Evolutionary conservation across 2,113 vertebrate genomes (phyloP), one percentile per base, ranked within the genome.

Genomic region (Phaethornis superciliosus): DNA sequence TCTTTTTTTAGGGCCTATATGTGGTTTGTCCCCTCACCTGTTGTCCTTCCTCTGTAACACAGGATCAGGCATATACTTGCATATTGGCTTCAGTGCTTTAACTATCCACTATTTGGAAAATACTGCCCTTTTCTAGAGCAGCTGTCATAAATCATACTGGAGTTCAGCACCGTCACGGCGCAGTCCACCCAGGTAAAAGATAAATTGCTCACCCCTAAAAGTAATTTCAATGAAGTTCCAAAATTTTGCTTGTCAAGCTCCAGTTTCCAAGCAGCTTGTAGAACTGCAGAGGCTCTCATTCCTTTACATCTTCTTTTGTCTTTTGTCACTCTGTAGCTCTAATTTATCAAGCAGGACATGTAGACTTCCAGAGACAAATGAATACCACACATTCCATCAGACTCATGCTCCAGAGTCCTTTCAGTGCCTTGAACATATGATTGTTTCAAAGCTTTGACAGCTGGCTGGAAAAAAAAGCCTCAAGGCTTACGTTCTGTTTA

Each of bases 361-460:
- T 68, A 85, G 85, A 60, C 56, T 80, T 95, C 71, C 68, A 75
- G 59, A 80, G 71, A 89, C 75, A 84, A 87, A 52, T 23, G 77
- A 93, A 88, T 90, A 56, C 85, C 5, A 0, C 4, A 6, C 88
- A 94, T 95, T 93, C 96, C 94, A 83, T 24, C 30, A n/a, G 47
- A 52, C 28, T 93, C 22, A 32, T 59, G 63, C 72, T 88, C 60
- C 60, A 8, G 3, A 3, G 32, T 67, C 30, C 58, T 91, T 89
- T 82, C 68, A 68, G 71, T 47, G 56, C 78, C 63, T 94, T 78
- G 63, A 88, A 85, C 52, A 68, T 22, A 63, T 0, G 2, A 70
- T 12, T 75, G 64, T 83, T 89, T 69, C 68, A 87, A 80, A 88
- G 74, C 59, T 78, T 94, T 94, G 78, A 72, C 81, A 95, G 64